Conservation (phyloP, 2,888 invertebrate species). For the Caenorhabditis sp. region DNA sequence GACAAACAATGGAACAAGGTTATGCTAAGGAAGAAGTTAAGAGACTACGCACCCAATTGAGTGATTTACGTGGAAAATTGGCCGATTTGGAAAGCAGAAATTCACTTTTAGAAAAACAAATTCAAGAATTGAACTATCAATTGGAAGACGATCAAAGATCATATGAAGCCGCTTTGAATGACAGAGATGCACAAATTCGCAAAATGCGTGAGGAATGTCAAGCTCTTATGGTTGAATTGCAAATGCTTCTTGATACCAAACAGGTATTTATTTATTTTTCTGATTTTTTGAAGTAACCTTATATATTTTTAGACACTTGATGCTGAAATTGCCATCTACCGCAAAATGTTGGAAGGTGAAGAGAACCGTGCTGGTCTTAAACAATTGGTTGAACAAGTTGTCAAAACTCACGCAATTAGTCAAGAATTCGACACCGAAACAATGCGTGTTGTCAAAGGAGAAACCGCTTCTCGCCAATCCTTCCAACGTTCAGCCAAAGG, state of each 20-base stretch:
- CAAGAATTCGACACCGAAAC: constrained; percentile 68
- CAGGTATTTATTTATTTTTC: constrained; percentile 54
- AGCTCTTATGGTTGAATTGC: constrained; percentile 72
- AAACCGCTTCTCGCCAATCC: constrained; percentile 74
- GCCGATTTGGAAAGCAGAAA: constrained; percentile 74
- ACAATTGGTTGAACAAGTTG: constrained; percentile 71
- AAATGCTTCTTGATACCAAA: constrained; percentile 74
- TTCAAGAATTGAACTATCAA: constrained; percentile 73
- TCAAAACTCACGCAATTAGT: constrained; percentile 68
- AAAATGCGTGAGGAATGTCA: constrained; percentile 71
- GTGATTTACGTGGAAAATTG: constrained; percentile 73
- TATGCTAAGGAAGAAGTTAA: constrained; percentile 74
- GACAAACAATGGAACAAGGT: constrained; percentile 72
- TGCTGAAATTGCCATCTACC: constrained; percentile 75
- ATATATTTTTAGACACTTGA: constrained; percentile 72
- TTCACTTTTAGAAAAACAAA: constrained; percentile 74
- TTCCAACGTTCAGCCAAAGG: constrained; percentile 75
- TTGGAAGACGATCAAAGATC: constrained; percentile 73
- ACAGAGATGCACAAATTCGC: constrained; percentile 71
- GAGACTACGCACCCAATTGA: constrained; percentile 72
- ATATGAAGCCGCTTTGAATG: constrained; percentile 72
- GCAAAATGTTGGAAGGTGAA: constrained; percentile 75
- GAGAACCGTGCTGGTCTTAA: constrained; percentile 73
- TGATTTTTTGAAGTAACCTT: constrained; percentile 26
- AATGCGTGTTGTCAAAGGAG: constrained; percentile 71